Evolutionary conservation across 2,888 invertebrate genomes (phyloP), one percentile per base, ranked within the genome.

Genomic region (Falcaria lacertinaria): DNA sequence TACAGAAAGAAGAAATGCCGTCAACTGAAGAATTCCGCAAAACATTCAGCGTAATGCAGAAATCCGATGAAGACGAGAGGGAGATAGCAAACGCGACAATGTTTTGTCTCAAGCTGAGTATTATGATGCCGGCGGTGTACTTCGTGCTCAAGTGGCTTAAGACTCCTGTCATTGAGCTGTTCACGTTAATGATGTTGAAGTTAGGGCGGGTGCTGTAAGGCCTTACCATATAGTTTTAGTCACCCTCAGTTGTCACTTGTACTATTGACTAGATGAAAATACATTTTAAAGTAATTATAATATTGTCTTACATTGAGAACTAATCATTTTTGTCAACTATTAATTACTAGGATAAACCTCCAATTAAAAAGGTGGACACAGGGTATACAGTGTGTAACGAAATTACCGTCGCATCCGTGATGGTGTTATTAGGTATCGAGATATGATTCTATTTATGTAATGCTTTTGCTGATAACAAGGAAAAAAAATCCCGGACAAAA

Each of bases 21-120:
- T 61, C 67, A 13, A 64, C 60, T 0, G 58, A 60, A 42, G 74
- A 70, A 14, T 75, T 75, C 39, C 59, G 72, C 16, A 68, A 64
- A 44, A 63, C 54, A 2, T 74, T 74, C 44, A 60, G 61, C 32
- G 47, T 49, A 7, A 33, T 62, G 17, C 43, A 55, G 8, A 48
- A 54, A 6, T 48, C n/a, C n/a, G n/a, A n/a, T n/a, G n/a, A 58
- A 4, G 44, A 49, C 1, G 41, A 38, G 3, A 15, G 36, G 32
- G 37, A 40, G 0, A 17, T 48, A 22, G 44, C 47, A 50, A 41
- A 36, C 37, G 33, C 53, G 13, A 39, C 61, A 1, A 7, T 47
- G 1, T 19, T 56, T 3, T 72, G 63, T 44, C 42, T 70, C 2
- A 72, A 68, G 45, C 45, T 76, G 22, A 62, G 63, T 15, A 48